phyloP scores from a whole-genome alignment of 2,113 vertebrate genomes.

The Cavia porcellus region DNA sequence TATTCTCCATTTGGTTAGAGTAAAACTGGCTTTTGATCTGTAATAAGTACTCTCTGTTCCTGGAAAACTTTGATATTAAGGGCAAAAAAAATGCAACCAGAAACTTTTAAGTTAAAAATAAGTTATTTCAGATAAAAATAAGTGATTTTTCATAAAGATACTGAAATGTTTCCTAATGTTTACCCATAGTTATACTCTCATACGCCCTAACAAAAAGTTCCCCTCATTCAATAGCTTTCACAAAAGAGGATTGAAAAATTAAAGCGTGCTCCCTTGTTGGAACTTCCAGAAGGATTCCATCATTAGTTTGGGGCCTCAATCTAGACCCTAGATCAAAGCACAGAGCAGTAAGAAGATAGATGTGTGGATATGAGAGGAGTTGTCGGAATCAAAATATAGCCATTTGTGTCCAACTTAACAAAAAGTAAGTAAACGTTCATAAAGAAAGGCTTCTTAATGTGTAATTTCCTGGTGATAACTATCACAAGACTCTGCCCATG shows the following conservation, averaged over 20 bases:
- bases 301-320: not conserved
- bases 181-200: not conserved
- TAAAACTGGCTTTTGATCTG: slow-evolving; percentile 51
- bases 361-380: too few species aligned
- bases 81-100: slow-evolving; percentile 41
- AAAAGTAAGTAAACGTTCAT: not conserved
- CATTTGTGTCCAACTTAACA: not conserved
- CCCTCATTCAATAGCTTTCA: not conserved
- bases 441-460: not conserved
- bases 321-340: not conserved
- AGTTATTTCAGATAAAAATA: slow-evolving; percentile 60
- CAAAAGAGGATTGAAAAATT: not conserved
- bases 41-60: slow-evolving; percentile 46
- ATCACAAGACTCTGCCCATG: not conserved
- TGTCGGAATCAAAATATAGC: not conserved
- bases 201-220: not conserved
- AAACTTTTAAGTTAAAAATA: slow-evolving; percentile 19
- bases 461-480: not conserved
- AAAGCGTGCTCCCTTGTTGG: not conserved
- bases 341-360: not conserved
- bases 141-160: slow-evolving; percentile 12
- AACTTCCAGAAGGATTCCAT: not conserved
- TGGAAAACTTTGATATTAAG: slow-evolving; percentile 47
- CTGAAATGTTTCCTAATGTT: not conserved
- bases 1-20: not conserved